phyloP scores from a whole-genome alignment of 2,888 invertebrate genomes.

The Trypoxylon attenuatum region DNA sequence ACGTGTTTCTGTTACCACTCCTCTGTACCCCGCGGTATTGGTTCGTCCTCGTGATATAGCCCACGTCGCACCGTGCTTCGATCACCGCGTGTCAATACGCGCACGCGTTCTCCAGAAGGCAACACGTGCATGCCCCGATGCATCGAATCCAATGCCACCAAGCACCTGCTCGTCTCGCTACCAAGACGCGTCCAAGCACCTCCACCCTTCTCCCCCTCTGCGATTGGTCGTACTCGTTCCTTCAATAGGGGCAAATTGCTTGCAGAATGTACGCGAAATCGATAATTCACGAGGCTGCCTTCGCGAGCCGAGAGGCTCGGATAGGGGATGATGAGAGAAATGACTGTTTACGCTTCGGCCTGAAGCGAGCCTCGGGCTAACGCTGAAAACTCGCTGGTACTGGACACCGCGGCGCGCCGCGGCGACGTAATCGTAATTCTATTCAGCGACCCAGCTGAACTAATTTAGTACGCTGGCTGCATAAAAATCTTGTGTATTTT shows the following conservation, averaged over 20 bases:
- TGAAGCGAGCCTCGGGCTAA: too few species aligned
- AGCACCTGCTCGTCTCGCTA: constrained; percentile 14
- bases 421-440: not conserved
- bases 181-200: constrained; percentile 13
- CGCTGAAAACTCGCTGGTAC: not conserved
- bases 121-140: constrained; percentile 45
- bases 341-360: not conserved
- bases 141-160: not conserved
- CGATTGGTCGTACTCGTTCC: not conserved
- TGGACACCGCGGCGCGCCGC: not conserved
- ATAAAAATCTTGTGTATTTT: not conserved
- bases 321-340: too few species aligned
- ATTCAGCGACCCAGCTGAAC: not conserved
- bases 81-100: constrained; percentile 56
- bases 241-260: too few species aligned
- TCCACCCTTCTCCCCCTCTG: not conserved
- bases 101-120: constrained; percentile 50
- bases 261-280: too few species aligned
- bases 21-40: constrained; percentile 35
- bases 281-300: too few species aligned
- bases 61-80: constrained; percentile 48
- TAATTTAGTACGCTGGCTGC: not conserved
- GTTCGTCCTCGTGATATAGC: constrained; percentile 43
- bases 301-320: too few species aligned
- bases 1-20: constrained; percentile 27